These are phyloP conservation scores for Silvanus unidentatus DNA, from an alignment of 2,888 invertebrate species.

Conservation along the genomic window DNA sequence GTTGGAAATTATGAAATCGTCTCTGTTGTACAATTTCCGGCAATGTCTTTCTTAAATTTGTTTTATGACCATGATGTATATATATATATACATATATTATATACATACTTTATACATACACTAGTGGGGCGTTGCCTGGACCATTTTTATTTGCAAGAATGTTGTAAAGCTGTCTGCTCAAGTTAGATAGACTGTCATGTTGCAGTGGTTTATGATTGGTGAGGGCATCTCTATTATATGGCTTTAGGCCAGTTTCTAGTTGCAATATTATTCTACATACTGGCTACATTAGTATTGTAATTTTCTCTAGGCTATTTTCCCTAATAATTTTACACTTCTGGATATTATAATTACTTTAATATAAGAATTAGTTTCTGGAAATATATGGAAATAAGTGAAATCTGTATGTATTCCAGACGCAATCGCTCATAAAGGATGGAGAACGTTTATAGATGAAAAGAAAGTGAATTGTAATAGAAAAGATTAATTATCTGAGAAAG, in stretches of 20 bases:
- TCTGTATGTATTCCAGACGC: neutral
- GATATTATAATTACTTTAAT: neutral
- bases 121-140: neutral
- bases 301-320: neutral
- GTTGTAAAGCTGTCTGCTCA: slow-evolving; percentile 24
- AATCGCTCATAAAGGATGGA: slow-evolving; percentile 2
- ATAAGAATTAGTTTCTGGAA: slow-evolving; percentile 1
- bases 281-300: slow-evolving; percentile 8
- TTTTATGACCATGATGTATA: slow-evolving; percentile 20
- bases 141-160: slow-evolving; percentile 18
- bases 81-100: slow-evolving; percentile 20
- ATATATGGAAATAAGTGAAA: neutral
- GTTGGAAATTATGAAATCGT: slow-evolving; percentile 22
- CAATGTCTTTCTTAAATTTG: slow-evolving; percentile 25
- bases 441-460: slow-evolving; percentile 1
- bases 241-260: slow-evolving; percentile 10
- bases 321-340: neutral
- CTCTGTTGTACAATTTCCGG: slow-evolving; percentile 21
- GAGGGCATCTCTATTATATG: slow-evolving; percentile 12
- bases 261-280: slow-evolving; percentile 7
- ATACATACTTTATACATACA: neutral
- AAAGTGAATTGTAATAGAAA: slow-evolving; percentile 21
- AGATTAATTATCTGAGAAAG: slow-evolving; percentile 35
- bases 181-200: slow-evolving; percentile 23
- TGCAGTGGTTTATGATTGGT: slow-evolving; percentile 23